Conservation (phyloP, 2,888 invertebrate species). For the Caenorhabditis sulstoni region DNA sequence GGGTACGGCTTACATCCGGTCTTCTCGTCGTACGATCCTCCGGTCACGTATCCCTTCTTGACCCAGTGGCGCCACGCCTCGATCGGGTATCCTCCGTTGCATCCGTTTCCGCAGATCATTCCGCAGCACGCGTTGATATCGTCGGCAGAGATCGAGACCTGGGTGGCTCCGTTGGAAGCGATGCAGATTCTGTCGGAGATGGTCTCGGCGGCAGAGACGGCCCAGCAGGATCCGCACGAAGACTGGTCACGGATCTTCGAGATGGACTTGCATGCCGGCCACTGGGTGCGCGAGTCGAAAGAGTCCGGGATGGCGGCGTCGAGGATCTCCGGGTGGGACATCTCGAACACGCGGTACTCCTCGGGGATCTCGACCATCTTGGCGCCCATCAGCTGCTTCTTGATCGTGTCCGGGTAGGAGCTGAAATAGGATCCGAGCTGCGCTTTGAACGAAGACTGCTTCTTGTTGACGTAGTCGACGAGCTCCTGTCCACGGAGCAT, state of each 20-base stretch:
- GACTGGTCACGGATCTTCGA: conserved; percentile 82
- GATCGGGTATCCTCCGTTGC: conserved; percentile 89
- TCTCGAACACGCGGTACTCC: conserved; percentile 60
- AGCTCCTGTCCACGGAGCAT: conserved; percentile 66
- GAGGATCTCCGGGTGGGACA: conserved; percentile 58
- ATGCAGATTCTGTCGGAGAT: conserved; percentile 83
- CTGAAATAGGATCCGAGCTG: conserved; percentile 62
- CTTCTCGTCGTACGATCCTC: conserved; percentile 84
- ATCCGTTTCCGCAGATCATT: conserved; percentile 82
- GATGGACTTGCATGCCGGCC: conserved; percentile 68
- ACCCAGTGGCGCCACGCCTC: conserved; percentile 92
- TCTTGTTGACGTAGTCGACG: conserved; percentile 68
- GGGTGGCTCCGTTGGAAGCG: conserved; percentile 78
- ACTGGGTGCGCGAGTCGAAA: conserved; percentile 69
- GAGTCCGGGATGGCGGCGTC: conserved; percentile 63
- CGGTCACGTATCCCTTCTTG: conserved; percentile 89
- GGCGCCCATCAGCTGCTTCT: conserved; percentile 67
- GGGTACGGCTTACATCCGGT: conserved; percentile 91
- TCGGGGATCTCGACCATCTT: conserved; percentile 67
- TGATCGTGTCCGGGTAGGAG: conserved; percentile 57
- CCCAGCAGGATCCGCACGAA: conserved; percentile 87
- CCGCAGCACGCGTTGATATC: conserved; percentile 82
- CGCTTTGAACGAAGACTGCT: conserved; percentile 62
- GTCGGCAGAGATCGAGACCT: conserved; percentile 81
- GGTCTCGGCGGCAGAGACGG: conserved; percentile 82